These are phyloP conservation scores for Cryptomyrus ogoouensis DNA, from an alignment of 2,113 vertebrate species.

Conservation along the genomic window DNA sequence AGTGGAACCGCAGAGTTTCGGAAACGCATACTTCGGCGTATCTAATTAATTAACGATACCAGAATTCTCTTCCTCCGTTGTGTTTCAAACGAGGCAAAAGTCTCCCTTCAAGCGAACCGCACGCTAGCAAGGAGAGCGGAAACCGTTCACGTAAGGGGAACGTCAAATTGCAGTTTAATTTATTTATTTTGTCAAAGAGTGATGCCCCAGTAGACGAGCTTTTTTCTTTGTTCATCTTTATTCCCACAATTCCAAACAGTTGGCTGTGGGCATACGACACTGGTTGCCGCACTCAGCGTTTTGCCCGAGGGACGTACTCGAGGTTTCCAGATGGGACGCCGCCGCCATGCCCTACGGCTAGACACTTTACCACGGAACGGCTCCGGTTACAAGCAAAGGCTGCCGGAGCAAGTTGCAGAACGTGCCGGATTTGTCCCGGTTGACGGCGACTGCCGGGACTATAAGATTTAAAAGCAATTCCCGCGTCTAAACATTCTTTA, in stretches of 20 bases:
- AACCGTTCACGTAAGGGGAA: neutral
- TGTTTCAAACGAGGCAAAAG: neutral
- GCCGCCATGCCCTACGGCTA: neutral
- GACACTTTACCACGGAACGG: neutral
- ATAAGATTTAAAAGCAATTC: neutral
- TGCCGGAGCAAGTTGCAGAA: neutral
- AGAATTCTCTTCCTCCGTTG: neutral
- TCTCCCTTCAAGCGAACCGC: neutral
- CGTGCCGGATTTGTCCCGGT: neutral
- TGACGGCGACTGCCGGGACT: neutral
- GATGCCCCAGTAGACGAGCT: neutral
- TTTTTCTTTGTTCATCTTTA: conserved; percentile 31
- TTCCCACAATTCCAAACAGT: neutral
- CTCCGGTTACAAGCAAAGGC: neutral
- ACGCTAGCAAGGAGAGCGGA: neutral
- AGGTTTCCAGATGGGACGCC: conserved; percentile 3
- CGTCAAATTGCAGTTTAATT: neutral
- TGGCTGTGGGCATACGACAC: neutral
- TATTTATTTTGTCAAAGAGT: neutral
- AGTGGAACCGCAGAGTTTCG: conserved; percentile 27
- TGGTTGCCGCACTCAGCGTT: neutral
- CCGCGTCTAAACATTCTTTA: neutral
- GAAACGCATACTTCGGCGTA: conserved; percentile 27
- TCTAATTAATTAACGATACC: conserved; percentile 45
- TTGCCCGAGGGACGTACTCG: neutral